Conservation (phyloP, 2,888 invertebrate species). For the Helleia helle region DNA sequence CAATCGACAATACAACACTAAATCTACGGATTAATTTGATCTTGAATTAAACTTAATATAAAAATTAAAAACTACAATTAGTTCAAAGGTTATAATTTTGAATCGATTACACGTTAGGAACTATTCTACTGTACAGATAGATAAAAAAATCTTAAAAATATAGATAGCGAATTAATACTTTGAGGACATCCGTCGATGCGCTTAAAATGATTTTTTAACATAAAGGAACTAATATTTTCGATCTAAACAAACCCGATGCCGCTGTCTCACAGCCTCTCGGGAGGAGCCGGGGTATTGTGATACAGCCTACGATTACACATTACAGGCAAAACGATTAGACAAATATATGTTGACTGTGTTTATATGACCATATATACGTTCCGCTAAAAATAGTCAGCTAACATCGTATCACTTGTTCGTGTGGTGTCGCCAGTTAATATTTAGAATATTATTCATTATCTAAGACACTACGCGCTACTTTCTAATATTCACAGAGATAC, state of each 20-base stretch:
- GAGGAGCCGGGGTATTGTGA: slow-evolving; percentile 18
- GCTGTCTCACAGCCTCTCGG: slow-evolving; percentile 49
- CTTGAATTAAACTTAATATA: slow-evolving; percentile 37
- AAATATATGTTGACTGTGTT: slow-evolving; percentile 54
- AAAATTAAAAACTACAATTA: slow-evolving; percentile 50
- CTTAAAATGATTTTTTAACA: slow-evolving; percentile 24
- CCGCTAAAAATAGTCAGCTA: slow-evolving; percentile 54
- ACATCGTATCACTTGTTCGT: slow-evolving; percentile 66
- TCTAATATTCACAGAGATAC: slow-evolving; percentile 71
- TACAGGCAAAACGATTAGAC: slow-evolving; percentile 54
- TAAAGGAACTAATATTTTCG: slow-evolving; percentile 33
- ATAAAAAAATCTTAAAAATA: slow-evolving; percentile 43
- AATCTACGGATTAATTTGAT: slow-evolving; percentile 50
- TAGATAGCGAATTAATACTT: slow-evolving; percentile 37
- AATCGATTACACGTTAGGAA: slow-evolving; percentile 68
- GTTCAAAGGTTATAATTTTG: slow-evolving; percentile 61
- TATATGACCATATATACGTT: slow-evolving; percentile 36
- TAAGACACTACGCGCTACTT: slow-evolving; percentile 68
- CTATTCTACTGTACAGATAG: slow-evolving; percentile 68
- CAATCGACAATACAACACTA: slow-evolving; percentile 41
- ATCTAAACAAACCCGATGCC: slow-evolving; percentile 29
- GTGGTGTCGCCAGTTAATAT: slow-evolving; percentile 69
- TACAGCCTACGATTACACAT: slow-evolving; percentile 42
- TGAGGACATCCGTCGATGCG: slow-evolving; percentile 21
- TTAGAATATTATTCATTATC: slow-evolving; percentile 67